Conservation (phyloP, 2,888 invertebrate species). For the Hyppa rectilinea region DNA sequence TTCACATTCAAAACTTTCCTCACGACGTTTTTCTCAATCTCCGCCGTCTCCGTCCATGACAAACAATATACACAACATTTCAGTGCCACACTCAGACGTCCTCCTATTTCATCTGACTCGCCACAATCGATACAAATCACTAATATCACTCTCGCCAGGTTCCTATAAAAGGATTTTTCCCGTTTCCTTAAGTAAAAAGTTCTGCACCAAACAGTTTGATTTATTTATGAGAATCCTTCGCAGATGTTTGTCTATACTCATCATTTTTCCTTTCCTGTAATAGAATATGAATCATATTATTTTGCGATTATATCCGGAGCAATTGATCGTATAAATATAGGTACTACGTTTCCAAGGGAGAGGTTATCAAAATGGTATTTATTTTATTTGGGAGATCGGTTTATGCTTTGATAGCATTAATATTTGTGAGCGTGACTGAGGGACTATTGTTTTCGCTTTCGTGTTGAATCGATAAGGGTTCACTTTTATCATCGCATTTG, state of each 20-base stretch:
- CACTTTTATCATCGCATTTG: conserved; percentile 5
- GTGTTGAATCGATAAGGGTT: not conserved
- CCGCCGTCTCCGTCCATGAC: not conserved
- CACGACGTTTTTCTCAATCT: not conserved
- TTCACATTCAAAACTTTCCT: not conserved
- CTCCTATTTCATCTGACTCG: conserved; percentile 2
- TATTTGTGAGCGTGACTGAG: conserved; percentile 1
- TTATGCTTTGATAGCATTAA: conserved; percentile 20
- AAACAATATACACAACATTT: conserved; percentile 1
- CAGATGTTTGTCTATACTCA: conserved; percentile 59
- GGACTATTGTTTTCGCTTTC: conserved; percentile 22
- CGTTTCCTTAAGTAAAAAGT: conserved; percentile 62
- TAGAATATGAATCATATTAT: conserved; percentile 52
- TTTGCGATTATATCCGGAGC: conserved; percentile 41
- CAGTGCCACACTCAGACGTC: not conserved
- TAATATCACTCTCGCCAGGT: conserved; percentile 13
- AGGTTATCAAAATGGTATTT: conserved; percentile 34
- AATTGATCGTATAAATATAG: conserved; percentile 47
- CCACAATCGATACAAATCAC: conserved; percentile 32
- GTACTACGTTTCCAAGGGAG: conserved; percentile 18
- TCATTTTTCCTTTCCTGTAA: conserved; percentile 43
- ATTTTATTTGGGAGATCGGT: conserved; percentile 28
- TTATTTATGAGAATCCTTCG: conserved; percentile 67
- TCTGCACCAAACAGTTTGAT: conserved; percentile 65
- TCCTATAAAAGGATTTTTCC: conserved; percentile 17